phyloP scores from a whole-genome alignment of 2,797 vertebrate species.

The Urosaurus nigricauda region DNA sequence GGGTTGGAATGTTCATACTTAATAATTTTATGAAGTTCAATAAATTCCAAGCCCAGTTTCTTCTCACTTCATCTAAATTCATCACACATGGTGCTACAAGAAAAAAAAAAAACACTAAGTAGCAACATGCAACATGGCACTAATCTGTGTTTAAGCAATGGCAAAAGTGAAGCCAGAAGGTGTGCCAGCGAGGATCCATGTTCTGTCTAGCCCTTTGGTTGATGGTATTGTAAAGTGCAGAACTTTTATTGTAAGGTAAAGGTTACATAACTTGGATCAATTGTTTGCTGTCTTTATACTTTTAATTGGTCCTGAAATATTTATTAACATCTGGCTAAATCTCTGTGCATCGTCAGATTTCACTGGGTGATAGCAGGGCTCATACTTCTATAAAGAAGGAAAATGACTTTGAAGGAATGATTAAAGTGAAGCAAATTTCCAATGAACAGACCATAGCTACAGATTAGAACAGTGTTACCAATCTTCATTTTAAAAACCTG shows the following conservation, averaged over 20 bases:
- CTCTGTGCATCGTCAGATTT: not conserved
- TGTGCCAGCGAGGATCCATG: not conserved
- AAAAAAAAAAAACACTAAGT: not conserved
- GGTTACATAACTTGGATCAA: not conserved
- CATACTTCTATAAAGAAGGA: not conserved
- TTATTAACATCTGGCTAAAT: constrained; percentile 18
- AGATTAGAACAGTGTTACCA: not conserved
- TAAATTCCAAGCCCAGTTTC: not conserved
- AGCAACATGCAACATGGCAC: not conserved
- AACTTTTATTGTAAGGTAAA: not conserved
- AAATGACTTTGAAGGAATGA: not conserved
- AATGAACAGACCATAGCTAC: not conserved
- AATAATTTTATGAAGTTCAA: not conserved
- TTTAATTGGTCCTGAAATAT: constrained; percentile 19
- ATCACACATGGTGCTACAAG: not conserved
- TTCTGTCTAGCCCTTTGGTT: not conserved
- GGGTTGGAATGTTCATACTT: not conserved
- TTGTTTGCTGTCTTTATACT: not conserved
- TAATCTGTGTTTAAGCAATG: not conserved
- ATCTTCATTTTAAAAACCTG: constrained; percentile 31
- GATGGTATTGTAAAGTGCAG: not conserved
- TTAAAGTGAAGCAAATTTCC: not conserved
- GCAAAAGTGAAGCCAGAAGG: not conserved
- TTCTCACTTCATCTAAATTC: not conserved
- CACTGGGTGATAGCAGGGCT: not conserved